Conservation (phyloP, 2,113 vertebrate genomes). For the Python bivittatus region DNA sequence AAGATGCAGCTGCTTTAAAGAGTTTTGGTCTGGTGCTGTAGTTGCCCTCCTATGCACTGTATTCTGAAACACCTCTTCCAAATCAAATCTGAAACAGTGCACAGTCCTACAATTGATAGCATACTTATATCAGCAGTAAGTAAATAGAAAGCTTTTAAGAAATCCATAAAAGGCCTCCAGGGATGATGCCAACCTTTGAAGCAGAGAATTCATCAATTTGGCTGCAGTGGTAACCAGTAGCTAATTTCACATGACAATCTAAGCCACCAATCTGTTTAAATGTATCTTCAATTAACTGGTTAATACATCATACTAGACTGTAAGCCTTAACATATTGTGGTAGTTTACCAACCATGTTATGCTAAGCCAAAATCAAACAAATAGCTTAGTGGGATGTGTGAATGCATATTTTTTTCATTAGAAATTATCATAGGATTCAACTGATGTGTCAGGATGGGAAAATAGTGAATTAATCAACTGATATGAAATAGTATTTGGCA, state of each 20-base stretch:
- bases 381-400: background rate
- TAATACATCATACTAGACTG: background rate
- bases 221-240: background rate
- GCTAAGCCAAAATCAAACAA: background rate
- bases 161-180: background rate
- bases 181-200: background rate
- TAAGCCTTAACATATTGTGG: background rate
- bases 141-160: background rate
- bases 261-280: background rate
- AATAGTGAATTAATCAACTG: background rate
- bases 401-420: background rate
- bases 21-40: background rate
- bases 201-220: background rate
- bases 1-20: background rate
- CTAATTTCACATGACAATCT: background rate
- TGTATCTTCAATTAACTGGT: background rate
- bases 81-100: background rate
- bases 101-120: background rate
- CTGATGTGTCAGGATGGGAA: background rate
- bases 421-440: background rate
- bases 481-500: background rate
- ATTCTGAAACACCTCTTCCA: background rate
- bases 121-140: background rate
- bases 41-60: background rate
- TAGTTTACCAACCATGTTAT: background rate